Percentiles rank a stretch among this genome's conserved stretches.
Evolutionary conservation across 2,113 vertebrate genomes (phyloP).

Genomic region (Ginglymostoma cirratum): DNA sequence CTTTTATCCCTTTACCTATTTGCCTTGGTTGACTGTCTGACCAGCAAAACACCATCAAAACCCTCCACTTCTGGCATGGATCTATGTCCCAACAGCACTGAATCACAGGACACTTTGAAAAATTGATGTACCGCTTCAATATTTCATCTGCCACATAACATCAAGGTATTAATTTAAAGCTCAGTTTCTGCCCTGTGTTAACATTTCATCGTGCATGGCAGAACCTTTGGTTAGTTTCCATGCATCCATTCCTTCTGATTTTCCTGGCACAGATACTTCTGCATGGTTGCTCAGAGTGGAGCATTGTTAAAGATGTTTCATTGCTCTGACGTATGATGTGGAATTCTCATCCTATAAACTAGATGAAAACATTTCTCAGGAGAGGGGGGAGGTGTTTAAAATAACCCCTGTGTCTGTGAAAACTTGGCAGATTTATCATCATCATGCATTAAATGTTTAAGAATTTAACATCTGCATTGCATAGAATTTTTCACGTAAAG

Average conservation of each 20-base stretch:
- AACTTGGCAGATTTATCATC: not conserved
- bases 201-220: not conserved
- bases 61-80: not conserved
- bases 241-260: not conserved
- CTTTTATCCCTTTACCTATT: not conserved
- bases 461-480: not conserved
- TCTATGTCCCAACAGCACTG: not conserved
- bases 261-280: not conserved
- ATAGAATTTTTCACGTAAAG: not conserved
- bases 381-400: not conserved
- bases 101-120: not conserved
- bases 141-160: not conserved
- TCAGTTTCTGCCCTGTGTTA: not conserved
- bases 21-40: not conserved
- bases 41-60: not conserved
- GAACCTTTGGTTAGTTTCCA: not conserved
- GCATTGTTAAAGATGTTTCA: not conserved
- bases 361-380: not conserved
- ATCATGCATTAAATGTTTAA: not conserved
- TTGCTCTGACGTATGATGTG: not conserved
- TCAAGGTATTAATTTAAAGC: not conserved
- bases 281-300: not conserved
- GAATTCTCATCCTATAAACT: conserved; percentile 2
- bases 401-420: not conserved
- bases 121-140: not conserved